phyloP scores from a whole-genome alignment of 2,113 vertebrate genomes.

The Procavia capensis region DNA sequence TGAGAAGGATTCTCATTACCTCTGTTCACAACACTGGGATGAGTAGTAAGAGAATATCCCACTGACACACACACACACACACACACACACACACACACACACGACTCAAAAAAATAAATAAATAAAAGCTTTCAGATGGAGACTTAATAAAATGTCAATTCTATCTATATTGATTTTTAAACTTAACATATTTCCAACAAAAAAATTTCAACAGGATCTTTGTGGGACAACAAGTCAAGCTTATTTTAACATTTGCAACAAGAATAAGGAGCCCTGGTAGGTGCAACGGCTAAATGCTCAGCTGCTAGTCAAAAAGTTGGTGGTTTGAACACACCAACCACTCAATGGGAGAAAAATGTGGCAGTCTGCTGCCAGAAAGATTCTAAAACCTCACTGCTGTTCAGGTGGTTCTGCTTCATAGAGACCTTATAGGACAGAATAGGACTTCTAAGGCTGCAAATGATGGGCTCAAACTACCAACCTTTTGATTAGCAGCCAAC shows the following conservation, averaged over 20 bases:
- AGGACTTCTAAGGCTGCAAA: too few species aligned
- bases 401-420: too few species aligned
- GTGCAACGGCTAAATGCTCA: not conserved
- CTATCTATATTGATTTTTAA: not conserved
- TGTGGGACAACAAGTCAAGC: not conserved
- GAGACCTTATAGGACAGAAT: too few species aligned
- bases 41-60: slow-evolving; percentile 5
- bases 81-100: not conserved
- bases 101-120: not conserved
- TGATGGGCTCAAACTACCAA: too few species aligned
- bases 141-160: slow-evolving; percentile 41
- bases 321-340: not conserved
- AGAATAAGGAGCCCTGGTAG: not conserved
- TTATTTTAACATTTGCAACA: not conserved
- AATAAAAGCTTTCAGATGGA: not conserved
- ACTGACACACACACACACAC: too few species aligned
- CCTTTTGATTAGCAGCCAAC: too few species aligned
- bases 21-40: not conserved
- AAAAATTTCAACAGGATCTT: not conserved
- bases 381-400: too few species aligned
- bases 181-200: not conserved
- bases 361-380: too few species aligned
- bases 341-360: not conserved
- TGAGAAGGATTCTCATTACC: not conserved
- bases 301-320: not conserved